Percentiles rank a stretch among this genome's conserved stretches.
Evolutionary conservation across 2,888 invertebrate genomes (phyloP).

Genomic region (Agonum fuliginosum): DNA sequence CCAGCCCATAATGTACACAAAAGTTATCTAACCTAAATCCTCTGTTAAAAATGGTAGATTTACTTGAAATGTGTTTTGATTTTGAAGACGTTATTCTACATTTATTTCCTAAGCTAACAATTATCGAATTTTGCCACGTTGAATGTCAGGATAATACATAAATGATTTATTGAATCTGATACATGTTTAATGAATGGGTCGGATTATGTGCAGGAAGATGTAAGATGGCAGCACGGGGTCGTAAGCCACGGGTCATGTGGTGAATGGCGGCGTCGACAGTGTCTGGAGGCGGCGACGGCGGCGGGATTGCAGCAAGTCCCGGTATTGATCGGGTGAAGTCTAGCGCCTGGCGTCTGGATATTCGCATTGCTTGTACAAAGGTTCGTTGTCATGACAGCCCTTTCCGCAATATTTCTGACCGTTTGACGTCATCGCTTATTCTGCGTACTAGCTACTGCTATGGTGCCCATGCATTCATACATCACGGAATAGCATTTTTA

Average conservation of each 20-base stretch:
- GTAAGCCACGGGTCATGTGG: not conserved
- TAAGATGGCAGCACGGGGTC: slow-evolving; percentile 19
- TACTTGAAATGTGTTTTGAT: too few species aligned
- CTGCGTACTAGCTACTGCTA: too few species aligned
- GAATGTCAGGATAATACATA: slow-evolving; percentile 20
- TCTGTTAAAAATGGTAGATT: too few species aligned
- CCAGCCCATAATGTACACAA: too few species aligned
- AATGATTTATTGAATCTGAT: slow-evolving; percentile 20
- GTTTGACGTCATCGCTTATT: slow-evolving; percentile 68
- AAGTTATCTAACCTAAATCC: too few species aligned
- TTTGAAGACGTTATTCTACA: too few species aligned
- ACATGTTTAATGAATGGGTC: slow-evolving; percentile 8
- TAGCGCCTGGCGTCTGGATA: slow-evolving; percentile 35
- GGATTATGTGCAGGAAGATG: not conserved
- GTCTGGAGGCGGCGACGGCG: not conserved
- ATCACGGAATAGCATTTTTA: too few species aligned
- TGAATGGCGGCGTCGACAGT: not conserved
- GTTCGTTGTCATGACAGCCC: slow-evolving; percentile 69
- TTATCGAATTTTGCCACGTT: too few species aligned
- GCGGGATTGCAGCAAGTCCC: not conserved
- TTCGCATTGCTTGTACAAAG: slow-evolving; percentile 48
- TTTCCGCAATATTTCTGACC: slow-evolving; percentile 72
- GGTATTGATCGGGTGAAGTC: slow-evolving; percentile 14
- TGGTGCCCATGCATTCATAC: too few species aligned
- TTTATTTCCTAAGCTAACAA: too few species aligned